These are phyloP conservation scores for Scalopus aquaticus DNA, from an alignment of 2,113 vertebrate species.

Conservation along the genomic window DNA sequence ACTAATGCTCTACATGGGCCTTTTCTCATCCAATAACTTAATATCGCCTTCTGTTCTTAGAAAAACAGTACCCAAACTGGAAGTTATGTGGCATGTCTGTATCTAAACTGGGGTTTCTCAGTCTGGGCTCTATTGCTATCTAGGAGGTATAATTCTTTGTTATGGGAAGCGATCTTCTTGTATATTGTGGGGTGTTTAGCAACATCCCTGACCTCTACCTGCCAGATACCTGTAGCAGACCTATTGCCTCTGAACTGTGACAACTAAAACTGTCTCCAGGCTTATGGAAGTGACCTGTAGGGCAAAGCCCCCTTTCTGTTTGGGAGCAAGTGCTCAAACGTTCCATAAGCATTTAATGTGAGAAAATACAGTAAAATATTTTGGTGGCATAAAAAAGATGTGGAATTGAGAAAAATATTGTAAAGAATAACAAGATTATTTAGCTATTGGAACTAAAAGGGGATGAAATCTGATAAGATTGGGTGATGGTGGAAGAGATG, in stretches of 20 bases:
- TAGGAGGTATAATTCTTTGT: not conserved
- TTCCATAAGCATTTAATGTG: not conserved
- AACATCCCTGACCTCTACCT: not conserved
- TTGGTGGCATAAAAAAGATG: not conserved
- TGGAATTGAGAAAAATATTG: not conserved
- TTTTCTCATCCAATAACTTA: not conserved
- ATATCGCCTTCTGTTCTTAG: conserved; percentile 5
- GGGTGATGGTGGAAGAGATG: not conserved
- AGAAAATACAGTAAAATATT: not conserved
- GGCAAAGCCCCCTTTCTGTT: not conserved
- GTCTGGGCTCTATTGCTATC: not conserved
- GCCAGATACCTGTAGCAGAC: not conserved
- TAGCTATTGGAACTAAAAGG: not conserved
- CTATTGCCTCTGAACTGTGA: not conserved
- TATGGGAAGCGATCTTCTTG: not conserved
- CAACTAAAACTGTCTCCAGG: not conserved
- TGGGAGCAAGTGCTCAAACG: not conserved
- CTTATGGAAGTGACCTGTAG: accelerated
- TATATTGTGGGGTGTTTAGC: not conserved
- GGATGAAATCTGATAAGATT: not conserved
- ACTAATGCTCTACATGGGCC: not conserved
- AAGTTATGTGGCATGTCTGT: not conserved
- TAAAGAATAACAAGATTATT: not conserved
- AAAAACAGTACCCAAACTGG: not conserved
- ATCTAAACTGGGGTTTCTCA: not conserved